Base-by-base conservation (phyloP, 1,140 invertebrate genomes). In the Diplogasteroides magnus region DNA sequence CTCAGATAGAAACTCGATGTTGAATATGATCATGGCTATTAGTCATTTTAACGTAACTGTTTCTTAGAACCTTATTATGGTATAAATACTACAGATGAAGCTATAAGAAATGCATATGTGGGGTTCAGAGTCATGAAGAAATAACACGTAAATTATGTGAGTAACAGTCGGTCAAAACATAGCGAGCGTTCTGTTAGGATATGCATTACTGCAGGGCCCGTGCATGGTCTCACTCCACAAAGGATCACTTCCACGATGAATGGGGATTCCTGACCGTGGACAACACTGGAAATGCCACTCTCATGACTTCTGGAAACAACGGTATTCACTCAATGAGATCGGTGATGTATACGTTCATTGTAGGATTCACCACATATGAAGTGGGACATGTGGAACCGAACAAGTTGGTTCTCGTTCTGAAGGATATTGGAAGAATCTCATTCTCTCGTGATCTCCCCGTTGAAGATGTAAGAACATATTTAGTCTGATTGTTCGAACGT, bases 221-320 rank as follows among this genome's bases (percentile, higher is more conserved):
- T 58, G 80, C 80, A 2, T 82, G 80, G 80, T 82, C 80, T 1
- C 80, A 82, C 60, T 80, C 81, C 14, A 82, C 80, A 27, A 82
- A 82, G 71, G 80, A 82, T 63, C 80, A 82, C 67, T 83, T 82
- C 64, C 80, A 82, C 73, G 80, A 82, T 64, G 80, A 82, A 65
- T 82, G 81, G 81, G 80, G 80, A 62, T 82, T 78, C 71, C 69
- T 82, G 25, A 83, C 80, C n/a, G 80, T 80, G 14, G 81, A 83
- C 27, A 48, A 61, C 60, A 76, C 67, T 65, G 80, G 80, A 31
- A 82, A 82, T 67, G 80, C 80, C 19, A 82, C 80, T 15, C 64
- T 82, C n/a, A 82, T 82, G 81, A 82, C 80, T 26, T 69, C 80
- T 13, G 80, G 80, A 69, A 82, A 82, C 48, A 82, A 82, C 69